These are phyloP conservation scores for Nothoprocta pentlandii DNA, from an alignment of 2,113 vertebrate genomes.

Conservation along the genomic window DNA sequence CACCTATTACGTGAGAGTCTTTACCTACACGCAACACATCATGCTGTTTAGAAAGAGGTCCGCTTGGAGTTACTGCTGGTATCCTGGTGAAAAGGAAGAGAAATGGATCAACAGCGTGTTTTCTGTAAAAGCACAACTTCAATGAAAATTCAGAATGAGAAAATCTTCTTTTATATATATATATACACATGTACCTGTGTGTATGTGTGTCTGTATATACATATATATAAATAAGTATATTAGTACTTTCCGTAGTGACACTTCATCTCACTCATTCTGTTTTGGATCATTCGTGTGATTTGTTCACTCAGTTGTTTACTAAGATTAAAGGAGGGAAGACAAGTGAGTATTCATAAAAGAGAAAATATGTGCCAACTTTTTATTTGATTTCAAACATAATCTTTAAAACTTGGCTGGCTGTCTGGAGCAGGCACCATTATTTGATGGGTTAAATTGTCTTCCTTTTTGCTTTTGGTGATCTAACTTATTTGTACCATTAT, in stretches of 20 bases:
- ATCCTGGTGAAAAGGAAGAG: neutral
- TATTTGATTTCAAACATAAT: neutral
- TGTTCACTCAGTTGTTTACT: neutral
- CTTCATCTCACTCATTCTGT: neutral
- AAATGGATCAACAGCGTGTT: fast-evolving
- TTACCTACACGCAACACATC: neutral
- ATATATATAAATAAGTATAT: neutral
- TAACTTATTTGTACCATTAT: neutral
- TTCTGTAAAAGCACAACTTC: neutral
- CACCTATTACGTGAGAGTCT: neutral
- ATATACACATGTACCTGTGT: no score
- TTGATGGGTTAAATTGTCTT: neutral
- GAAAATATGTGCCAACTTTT: neutral
- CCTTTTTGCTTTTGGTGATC: neutral
- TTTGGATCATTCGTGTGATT: neutral
- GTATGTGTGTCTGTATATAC: no score
- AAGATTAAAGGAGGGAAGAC: neutral
- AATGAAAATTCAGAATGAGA: neutral
- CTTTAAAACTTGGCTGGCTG: neutral
- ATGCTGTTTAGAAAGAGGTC: neutral
- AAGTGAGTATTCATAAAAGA: neutral
- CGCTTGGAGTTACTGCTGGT: neutral
- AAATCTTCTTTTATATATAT: neutral
- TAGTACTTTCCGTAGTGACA: neutral
- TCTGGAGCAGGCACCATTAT: neutral